Evolutionary conservation across 2,797 vertebrate species (phyloP).

Genomic region (Sebastes vulpes): DNA sequence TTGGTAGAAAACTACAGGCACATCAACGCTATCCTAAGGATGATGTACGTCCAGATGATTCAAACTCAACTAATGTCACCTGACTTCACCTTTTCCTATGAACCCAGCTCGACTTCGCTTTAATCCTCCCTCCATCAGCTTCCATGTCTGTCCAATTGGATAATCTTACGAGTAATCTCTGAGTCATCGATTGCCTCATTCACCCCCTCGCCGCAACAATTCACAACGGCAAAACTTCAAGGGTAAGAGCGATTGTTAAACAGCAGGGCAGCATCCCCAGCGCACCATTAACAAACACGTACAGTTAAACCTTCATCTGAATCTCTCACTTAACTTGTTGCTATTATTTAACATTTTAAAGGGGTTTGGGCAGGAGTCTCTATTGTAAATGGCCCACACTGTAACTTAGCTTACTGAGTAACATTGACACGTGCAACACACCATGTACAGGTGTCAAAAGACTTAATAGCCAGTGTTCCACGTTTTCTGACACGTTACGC

Average conservation of each 20-base stretch:
- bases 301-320: background rate
- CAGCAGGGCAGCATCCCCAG: background rate
- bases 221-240: constrained; percentile 22
- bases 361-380: background rate
- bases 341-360: background rate
- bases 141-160: background rate
- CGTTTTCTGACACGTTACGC: constrained; percentile 19
- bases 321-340: background rate
- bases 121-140: constrained; percentile 25
- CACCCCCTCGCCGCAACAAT: constrained; percentile 1
- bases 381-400: background rate
- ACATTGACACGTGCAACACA: background rate
- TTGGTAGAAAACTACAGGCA: constrained; percentile 6
- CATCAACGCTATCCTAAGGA: background rate
- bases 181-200: constrained; percentile 60
- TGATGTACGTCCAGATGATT: background rate
- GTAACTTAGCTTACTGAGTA: background rate
- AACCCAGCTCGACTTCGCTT: constrained; percentile 12
- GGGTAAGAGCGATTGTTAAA: background rate
- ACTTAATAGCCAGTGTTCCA: constrained; percentile 10
- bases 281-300: background rate
- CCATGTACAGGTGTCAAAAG: background rate
- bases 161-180: constrained; percentile 53
- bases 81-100: constrained; percentile 25
- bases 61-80: constrained; percentile 11